Evolutionary conservation across 2,113 vertebrate genomes (phyloP), one percentile per base, ranked within the genome.

Genomic region (Semnopithecus entellus): DNA sequence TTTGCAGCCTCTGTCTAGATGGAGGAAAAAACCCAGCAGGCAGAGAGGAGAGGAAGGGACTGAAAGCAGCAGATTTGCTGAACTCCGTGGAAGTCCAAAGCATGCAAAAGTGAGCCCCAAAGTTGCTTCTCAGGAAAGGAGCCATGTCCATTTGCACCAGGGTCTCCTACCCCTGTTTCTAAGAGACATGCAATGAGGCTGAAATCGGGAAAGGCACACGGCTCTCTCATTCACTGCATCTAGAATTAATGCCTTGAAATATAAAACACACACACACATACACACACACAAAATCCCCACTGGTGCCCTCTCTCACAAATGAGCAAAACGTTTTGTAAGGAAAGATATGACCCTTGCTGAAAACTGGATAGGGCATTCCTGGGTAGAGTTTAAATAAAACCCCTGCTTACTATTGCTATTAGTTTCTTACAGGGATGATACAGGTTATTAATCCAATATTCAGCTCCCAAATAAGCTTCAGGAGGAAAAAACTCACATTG

Each of bases 331-430:
- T 94, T 98, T 97, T 96, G 25, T 91, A 91, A 38, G 95, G 84
- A 96, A 97, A 98, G 97, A 88, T 75, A 81, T 3, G 52, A 96
- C 96, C 96, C 88, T 95, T 50, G 35, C 80, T 97, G 86, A 96
- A 90, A 96, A 87, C 22, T 17, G 50, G 61, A 64, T 80, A 78
- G 5, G 38, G 91, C 48, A 55, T 79, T 96, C 92, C 93, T 38
- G 90, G 90, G 83, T 91, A 72, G 85, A 97, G 93, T 95, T 97
- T 97, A 96, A 98, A 98, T 70, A 98, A 97, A 95, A 78, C 90
- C 87, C 86, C 88, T 93, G 68, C 92, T 88, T 96, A 57, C 91
- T 80, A 59, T 76, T 91, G 52, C 95, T 95, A 38, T 96, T 97
- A 91, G 72, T 97, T 98, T 97, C 94, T 95, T 96, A 35, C 92